These are phyloP conservation scores for Drosophila fuyamai DNA, from an alignment of 1,140 invertebrate genomes.

Conservation along the genomic window DNA sequence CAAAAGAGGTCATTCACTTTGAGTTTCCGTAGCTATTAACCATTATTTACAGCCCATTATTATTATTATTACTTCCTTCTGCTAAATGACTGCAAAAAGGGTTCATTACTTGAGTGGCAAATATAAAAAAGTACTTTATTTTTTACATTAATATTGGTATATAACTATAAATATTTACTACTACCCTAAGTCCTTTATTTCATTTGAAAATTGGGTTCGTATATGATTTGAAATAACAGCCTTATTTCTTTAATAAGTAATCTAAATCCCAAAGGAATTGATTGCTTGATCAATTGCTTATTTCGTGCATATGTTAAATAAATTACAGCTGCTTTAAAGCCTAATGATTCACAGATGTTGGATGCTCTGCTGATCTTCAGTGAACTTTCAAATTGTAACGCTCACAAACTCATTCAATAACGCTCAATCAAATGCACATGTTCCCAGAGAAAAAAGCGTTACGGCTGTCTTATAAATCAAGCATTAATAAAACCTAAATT, in stretches of 20 bases:
- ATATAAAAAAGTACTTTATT: too few species aligned
- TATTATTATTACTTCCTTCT: background rate
- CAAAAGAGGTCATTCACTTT: background rate
- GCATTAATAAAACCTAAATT: constrained; percentile 71
- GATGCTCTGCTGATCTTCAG: constrained; percentile 8
- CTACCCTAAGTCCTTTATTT: too few species aligned
- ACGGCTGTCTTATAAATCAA: constrained; percentile 59
- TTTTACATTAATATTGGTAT: too few species aligned
- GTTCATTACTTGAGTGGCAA: too few species aligned
- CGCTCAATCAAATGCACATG: constrained; percentile 49
- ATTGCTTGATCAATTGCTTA: background rate
- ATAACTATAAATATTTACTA: too few species aligned
- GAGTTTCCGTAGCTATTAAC: background rate
- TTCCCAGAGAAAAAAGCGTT: constrained; percentile 37
- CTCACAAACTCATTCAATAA: constrained; percentile 32
- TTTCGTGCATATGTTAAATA: constrained; percentile 9
- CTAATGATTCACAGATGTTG: constrained; percentile 52
- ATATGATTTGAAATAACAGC: too few species aligned
- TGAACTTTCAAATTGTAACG: constrained; percentile 67
- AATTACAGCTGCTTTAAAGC: constrained; percentile 1
- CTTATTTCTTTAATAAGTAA: background rate
- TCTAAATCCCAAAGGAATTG: background rate
- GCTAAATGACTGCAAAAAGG: background rate
- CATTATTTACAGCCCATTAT: background rate
- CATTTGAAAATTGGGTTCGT: too few species aligned